Conservation (phyloP, 1,140 invertebrate species). For the Triops cancriformis region DNA sequence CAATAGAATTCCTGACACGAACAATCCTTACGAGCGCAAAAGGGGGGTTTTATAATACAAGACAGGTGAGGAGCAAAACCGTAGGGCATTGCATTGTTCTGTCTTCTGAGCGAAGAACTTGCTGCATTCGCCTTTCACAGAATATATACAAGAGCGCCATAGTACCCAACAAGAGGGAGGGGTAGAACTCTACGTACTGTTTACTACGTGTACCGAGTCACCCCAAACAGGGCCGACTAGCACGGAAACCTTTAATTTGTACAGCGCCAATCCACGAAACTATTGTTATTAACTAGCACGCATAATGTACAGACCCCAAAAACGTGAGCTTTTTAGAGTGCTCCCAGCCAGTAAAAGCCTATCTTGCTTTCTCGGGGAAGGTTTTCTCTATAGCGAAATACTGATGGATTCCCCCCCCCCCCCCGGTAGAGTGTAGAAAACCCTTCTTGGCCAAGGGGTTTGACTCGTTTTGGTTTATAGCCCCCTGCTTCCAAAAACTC, state of each 20-base stretch:
- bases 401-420: too few species aligned
- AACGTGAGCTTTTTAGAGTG: not conserved
- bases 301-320: not conserved
- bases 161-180: not conserved
- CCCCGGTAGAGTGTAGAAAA: too few species aligned
- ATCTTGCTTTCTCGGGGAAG: not conserved
- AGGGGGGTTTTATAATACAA: not conserved
- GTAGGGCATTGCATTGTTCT: not conserved
- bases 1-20: not conserved
- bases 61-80: not conserved
- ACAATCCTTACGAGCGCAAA: not conserved
- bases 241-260: not conserved
- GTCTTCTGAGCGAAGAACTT: not conserved
- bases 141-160: not conserved
- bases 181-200: not conserved
- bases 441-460: too few species aligned
- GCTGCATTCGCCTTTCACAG: not conserved
- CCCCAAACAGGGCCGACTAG: not conserved
- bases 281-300: slow-evolving; percentile 7
- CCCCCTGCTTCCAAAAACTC: not conserved
- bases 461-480: not conserved
- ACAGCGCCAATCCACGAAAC: not conserved
- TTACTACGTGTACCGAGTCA: not conserved
- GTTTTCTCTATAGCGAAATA: too few species aligned
- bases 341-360: not conserved